These are phyloP conservation scores for Potamilus streckersoni DNA, from an alignment of 1,140 invertebrate species.

Conservation along the genomic window DNA sequence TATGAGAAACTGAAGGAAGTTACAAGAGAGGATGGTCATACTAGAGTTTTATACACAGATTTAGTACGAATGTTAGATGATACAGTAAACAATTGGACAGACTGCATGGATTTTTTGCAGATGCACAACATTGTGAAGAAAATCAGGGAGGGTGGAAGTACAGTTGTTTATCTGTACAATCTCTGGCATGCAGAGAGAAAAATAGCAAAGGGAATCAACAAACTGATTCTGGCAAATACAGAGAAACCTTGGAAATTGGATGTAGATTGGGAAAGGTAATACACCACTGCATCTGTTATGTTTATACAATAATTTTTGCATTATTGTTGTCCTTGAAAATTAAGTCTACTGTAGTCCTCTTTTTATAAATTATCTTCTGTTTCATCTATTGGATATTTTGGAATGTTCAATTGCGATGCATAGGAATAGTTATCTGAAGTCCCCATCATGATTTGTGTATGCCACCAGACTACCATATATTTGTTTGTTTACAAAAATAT, in stretches of 20 bases:
- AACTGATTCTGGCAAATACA: constrained; percentile 31
- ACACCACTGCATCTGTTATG: background rate
- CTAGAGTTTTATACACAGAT: constrained; percentile 19
- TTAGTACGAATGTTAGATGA: no score
- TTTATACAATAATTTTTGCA: background rate
- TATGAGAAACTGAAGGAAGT: constrained; percentile 54
- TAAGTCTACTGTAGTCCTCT: no score
- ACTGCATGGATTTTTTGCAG: constrained; percentile 44
- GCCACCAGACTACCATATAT: no score
- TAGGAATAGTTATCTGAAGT: no score
- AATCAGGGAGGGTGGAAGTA: constrained; percentile 23
- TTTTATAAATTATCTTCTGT: no score
- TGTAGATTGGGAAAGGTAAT: constrained; percentile 47
- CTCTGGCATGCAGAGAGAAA: constrained; percentile 52
- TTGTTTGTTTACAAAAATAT: no score
- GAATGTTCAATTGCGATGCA: no score
- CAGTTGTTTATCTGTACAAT: constrained; percentile 41
- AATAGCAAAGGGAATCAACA: constrained; percentile 34
- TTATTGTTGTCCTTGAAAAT: no score
- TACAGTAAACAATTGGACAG: background rate
- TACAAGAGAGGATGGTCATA: constrained; percentile 44
- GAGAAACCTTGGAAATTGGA: constrained; percentile 32
- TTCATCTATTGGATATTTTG: no score
- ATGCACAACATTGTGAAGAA: constrained; percentile 38
- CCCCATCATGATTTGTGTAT: no score